Base-by-base conservation (phyloP, 2,888 invertebrate genomes). In the Drosophila acutilabella region DNA sequence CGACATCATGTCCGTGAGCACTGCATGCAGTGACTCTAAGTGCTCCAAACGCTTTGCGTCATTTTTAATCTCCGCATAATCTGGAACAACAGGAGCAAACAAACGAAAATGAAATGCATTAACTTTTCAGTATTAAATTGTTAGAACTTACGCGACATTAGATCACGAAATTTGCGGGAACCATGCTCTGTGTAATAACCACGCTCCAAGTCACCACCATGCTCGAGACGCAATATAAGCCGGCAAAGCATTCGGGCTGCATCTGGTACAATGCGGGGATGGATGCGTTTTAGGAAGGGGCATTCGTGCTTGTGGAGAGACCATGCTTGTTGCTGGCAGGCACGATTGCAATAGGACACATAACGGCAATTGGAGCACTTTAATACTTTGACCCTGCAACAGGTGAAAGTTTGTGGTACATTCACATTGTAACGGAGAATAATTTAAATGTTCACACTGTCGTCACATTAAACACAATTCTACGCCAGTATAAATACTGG, bases 351-450 rank as follows among this genome's bases (percentile, higher is more conserved):
- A 89, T 98, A 98, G 91, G 95, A 94, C 0, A 96, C 95, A 88
- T 96, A 96, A 61, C 95, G 95, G 92, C 98, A 98, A 56, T 94
- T 95, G 0, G 97, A 95, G 92, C 98, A 98, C 93, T 96, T 96
- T 26, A 94, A 93, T 52, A 97, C 93, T 89, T 95, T 95, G 52
- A 93, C 93, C 87, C 96, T 97, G 92, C 36, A 71, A 70, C 4
- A 8, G 33, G 13, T 13, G 13, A 0, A 5, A 33, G 14, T 13
- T 48, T 6, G 4, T n/a, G 5, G 26, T 16, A 16, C 0, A 2
- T 10, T 16, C 3, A 36, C 36, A 36, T 30, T 7, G 30, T 30
- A 2, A 30, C 8, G 8, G 30, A 8, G 30, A 30, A 30, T 8
- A 8, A 2, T 30, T 30, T 30, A 7, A 30, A 30, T 30, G 8